These are phyloP conservation scores for Drosophila prolongata DNA, from an alignment of 2,888 invertebrate species.

Conservation along the genomic window DNA sequence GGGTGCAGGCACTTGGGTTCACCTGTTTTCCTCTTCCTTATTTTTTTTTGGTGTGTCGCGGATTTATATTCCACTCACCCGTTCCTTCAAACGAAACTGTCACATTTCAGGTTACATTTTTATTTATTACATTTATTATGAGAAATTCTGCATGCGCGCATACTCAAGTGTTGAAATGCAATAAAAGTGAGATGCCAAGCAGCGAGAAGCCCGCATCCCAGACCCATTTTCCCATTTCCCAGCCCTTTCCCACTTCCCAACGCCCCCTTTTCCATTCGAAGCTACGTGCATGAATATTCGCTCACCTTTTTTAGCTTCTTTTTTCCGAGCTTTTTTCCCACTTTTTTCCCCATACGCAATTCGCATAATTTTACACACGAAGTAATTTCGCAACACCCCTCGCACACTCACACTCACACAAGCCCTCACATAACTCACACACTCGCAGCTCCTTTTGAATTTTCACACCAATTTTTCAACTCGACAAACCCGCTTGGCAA, in stretches of 20 bases:
- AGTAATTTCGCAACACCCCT: slow-evolving; percentile 79
- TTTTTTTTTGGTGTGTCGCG: slow-evolving; percentile 40
- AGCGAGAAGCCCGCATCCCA: slow-evolving; percentile 44
- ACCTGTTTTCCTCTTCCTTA: slow-evolving; percentile 34
- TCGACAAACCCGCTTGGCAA: slow-evolving; percentile 71
- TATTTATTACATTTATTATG: slow-evolving; percentile 80
- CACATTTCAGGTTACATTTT: slow-evolving; percentile 80
- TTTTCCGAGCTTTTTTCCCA: slow-evolving; percentile 23
- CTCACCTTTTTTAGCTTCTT: slow-evolving; percentile 63
- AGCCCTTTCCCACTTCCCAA: background rate
- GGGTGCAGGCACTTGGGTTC: slow-evolving; percentile 41
- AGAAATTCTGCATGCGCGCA: slow-evolving; percentile 80
- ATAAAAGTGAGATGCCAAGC: slow-evolving; percentile 77
- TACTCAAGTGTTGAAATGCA: slow-evolving; percentile 78
- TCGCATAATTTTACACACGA: slow-evolving; percentile 81
- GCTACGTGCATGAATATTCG: slow-evolving; percentile 76
- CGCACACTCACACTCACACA: slow-evolving; percentile 31
- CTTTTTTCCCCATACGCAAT: slow-evolving; percentile 68
- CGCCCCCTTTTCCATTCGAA: slow-evolving; percentile 24
- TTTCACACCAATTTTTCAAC: slow-evolving; percentile 83
- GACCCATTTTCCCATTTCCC: slow-evolving; percentile 8
- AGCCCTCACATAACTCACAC: slow-evolving; percentile 56
- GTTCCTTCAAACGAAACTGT: slow-evolving; percentile 65
- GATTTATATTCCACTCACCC: slow-evolving; percentile 22
- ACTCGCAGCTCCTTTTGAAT: slow-evolving; percentile 81